phyloP scores from a whole-genome alignment of 2,113 vertebrate species.

The Carassius gibelio region DNA sequence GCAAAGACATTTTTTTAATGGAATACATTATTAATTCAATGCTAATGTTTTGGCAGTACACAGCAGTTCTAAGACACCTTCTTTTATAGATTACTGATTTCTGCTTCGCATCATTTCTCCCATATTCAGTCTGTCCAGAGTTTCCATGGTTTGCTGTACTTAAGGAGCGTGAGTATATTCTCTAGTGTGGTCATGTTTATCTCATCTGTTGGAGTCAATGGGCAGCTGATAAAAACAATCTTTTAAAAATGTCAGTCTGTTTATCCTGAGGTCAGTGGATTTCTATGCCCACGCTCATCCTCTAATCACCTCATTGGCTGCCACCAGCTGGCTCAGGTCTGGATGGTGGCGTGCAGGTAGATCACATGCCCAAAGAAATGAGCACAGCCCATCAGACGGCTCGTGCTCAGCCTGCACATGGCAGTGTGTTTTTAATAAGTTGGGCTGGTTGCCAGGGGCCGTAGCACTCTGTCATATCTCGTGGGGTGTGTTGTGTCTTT shows the following conservation, averaged over 20 bases:
- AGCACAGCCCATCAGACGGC: not conserved
- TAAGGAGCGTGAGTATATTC: not conserved
- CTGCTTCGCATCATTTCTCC: not conserved
- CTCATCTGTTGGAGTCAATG: not conserved
- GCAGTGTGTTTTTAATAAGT: not conserved
- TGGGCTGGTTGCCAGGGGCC: not conserved
- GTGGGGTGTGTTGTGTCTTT: not conserved
- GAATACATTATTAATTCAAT: not conserved
- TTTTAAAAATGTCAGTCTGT: not conserved
- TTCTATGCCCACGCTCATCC: not conserved
- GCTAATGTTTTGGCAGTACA: too few species aligned
- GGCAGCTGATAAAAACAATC: not conserved
- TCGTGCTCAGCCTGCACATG: slow-evolving; percentile 30
- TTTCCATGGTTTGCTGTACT: not conserved
- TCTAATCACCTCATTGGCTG: not conserved
- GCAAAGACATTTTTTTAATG: not conserved
- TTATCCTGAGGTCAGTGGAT: not conserved
- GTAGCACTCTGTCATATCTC: not conserved
- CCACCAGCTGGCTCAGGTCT: not conserved
- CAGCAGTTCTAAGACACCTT: not conserved
- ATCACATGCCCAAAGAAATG: slow-evolving; percentile 28
- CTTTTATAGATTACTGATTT: not conserved
- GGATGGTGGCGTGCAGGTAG: slow-evolving; percentile 7
- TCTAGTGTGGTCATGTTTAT: not conserved
- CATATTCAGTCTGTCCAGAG: not conserved